A percentile compares a stretch with the other conserved stretches of the same genome.
phyloP scores from a whole-genome alignment of 2,113 vertebrate species.

The Coregonus clupeaformis region DNA sequence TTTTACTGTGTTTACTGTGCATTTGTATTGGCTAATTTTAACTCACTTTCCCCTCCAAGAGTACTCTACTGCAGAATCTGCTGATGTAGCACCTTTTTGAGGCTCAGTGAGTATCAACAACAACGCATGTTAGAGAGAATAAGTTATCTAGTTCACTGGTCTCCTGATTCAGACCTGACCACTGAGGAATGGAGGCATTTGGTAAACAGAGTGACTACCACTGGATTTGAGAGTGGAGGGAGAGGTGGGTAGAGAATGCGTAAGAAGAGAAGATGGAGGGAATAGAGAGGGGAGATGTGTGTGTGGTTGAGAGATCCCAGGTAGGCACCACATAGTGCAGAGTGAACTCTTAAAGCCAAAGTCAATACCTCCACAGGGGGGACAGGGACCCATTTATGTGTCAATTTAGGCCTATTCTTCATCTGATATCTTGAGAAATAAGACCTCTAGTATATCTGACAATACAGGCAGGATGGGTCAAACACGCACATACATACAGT shows the following conservation, averaged over 20 bases:
- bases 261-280: no score
- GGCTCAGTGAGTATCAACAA: background rate
- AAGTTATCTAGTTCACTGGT: background rate
- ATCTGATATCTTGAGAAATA: background rate
- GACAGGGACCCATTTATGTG: slow-evolving; percentile 47
- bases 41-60: background rate
- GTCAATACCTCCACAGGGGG: slow-evolving; percentile 54
- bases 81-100: slow-evolving; percentile 18
- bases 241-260: background rate
- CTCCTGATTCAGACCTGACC: background rate
- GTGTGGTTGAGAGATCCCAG: background rate
- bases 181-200: background rate
- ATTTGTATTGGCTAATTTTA: slow-evolving; percentile 14
- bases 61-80: background rate
- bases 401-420: slow-evolving; percentile 32
- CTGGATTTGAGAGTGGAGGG: background rate
- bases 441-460: slow-evolving; percentile 4
- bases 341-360: slow-evolving; percentile 50
- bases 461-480: background rate
- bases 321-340: slow-evolving; percentile 36
- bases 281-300: background rate
- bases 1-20: slow-evolving; percentile 8
- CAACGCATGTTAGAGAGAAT: background rate
- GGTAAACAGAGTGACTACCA: background rate
- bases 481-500: no score